Evolutionary conservation across 2,797 vertebrate genomes (phyloP), one percentile per base, ranked within the genome.

Genomic region (Gallinago stenura): DNA sequence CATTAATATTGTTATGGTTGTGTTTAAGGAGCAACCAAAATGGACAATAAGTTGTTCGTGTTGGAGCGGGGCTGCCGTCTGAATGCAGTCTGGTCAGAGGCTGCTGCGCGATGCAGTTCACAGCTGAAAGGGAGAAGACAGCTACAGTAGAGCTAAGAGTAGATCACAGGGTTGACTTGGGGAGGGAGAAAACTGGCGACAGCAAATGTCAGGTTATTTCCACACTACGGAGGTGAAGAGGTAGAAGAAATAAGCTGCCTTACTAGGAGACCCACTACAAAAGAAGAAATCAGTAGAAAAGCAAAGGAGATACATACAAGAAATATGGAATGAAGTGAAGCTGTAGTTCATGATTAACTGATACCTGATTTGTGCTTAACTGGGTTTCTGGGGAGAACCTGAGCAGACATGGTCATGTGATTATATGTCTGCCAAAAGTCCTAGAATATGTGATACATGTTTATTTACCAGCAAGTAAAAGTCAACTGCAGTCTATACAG

Each of bases 261-360:
- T 64, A 22, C 10, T 50, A 31, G 37, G 51, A 87, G 5, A 62
- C 9, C 3, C 6, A 7, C 9, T 60, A 35, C 7, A 35, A 64
- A 77, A 56, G 39, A 70, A 83, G 31, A 48, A 69, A 83, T 54
- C 5, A 8, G 37, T 20, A 35, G 26, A 33, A 54, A 73, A 57
- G 12, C 26, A 17, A 16, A 71, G 20, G 41, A 84, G 10, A 28
- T 17, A 31, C 0, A 1, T 5, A 3, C 11, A 39, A 45, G 73
- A 50, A 50, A 15, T 39, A 75, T 1, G 14, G 35, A 45, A 56
- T 20, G 10, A 71, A 66, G 24, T 15, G 10, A 77, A 60, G 24
- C 28, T 50, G 3, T 43, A 41, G 30, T 10, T 75, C 7, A 4
- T 35, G 30, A 35, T 58, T 48, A 68, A 22, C 66, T 48, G 37